Base-by-base conservation (phyloP, 1,140 invertebrate species). In the Pectinophora gossypiella region DNA sequence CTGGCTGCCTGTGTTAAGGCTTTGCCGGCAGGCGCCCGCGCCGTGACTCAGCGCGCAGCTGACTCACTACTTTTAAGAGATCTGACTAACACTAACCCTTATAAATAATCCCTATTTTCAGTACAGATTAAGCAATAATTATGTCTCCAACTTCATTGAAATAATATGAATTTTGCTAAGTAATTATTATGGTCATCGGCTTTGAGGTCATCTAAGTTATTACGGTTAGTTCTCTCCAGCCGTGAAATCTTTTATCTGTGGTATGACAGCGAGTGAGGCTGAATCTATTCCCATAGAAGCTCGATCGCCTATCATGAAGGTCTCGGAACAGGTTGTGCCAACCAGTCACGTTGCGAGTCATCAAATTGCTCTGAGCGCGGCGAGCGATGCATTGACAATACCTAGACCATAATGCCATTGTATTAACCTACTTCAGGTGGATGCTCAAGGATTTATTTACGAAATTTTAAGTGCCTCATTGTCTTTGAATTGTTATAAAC, bases 301-400 rank as follows among this genome's bases (percentile, higher is more conserved):
- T 55, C 54, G 56, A 68, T 60, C 59, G 54, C 61, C 56, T 68
- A 72, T 49, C 55, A 20, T 60, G 66, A 73, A 74, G 72, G 68
- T 74, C 68, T 76, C 46, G 35, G 56, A 76, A 76, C 71, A 67
- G 72, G 71, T 79, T 76, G 62, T 43, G 48, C 61, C 59, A 62
- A 59, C 59, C 61, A 65, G 63, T 72, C 68, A 72, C 69, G 59
- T 60, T 38, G 15, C 19, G 57, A 60, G 54, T 61, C 58, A 56
- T 64, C 63, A 63, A 62, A 64, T 67, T 59, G 58, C 64, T 61
- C 51, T 59, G 59, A 58, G 49, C 54, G 38, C 20, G 48, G 23
- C 20, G 9, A 27, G 45, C 38, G 44, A 48, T 42, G 49, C 35
- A 43, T 48, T 35, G 45, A 51, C 48, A 48, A 49, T 18, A 15